These are phyloP conservation scores for Brachirus orientalis DNA, from an alignment of 2,113 vertebrate genomes.

Conservation along the genomic window DNA sequence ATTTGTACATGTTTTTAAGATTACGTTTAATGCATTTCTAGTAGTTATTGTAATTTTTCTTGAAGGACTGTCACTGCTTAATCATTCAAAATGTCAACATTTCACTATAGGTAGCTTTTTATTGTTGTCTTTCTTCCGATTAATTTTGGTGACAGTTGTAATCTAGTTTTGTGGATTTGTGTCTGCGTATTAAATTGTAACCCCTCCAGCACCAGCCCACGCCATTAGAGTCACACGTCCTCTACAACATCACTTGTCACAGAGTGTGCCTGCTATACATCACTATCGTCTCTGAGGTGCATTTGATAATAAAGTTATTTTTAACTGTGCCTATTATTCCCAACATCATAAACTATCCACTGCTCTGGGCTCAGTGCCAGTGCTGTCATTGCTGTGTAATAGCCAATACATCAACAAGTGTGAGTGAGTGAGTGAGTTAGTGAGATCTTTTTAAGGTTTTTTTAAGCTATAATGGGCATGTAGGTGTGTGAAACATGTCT, in stretches of 20 bases:
- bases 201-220: not conserved
- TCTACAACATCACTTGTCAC: slow-evolving; percentile 20
- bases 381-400: slow-evolving; percentile 62
- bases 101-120: slow-evolving; percentile 3
- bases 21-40: not conserved
- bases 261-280: slow-evolving; percentile 5
- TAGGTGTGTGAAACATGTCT: slow-evolving; percentile 9
- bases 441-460: slow-evolving; percentile 27
- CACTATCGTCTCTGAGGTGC: slow-evolving; percentile 53
- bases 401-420: slow-evolving; percentile 68
- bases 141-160: slow-evolving; percentile 4
- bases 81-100: not conserved
- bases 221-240: not conserved
- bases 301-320: slow-evolving; percentile 72
- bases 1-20: not conserved
- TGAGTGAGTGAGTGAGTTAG: slow-evolving; percentile 17
- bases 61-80: not conserved
- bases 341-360: slow-evolving; percentile 70
- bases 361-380: slow-evolving; percentile 57
- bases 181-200: slow-evolving; percentile 7
- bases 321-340: slow-evolving; percentile 64
- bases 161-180: slow-evolving; percentile 6
- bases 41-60: not conserved
- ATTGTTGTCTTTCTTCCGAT: not conserved
- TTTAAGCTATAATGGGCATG: slow-evolving; percentile 14